Conservation (phyloP, 2,113 vertebrate genomes). For the Hydrolagus affinis region DNA sequence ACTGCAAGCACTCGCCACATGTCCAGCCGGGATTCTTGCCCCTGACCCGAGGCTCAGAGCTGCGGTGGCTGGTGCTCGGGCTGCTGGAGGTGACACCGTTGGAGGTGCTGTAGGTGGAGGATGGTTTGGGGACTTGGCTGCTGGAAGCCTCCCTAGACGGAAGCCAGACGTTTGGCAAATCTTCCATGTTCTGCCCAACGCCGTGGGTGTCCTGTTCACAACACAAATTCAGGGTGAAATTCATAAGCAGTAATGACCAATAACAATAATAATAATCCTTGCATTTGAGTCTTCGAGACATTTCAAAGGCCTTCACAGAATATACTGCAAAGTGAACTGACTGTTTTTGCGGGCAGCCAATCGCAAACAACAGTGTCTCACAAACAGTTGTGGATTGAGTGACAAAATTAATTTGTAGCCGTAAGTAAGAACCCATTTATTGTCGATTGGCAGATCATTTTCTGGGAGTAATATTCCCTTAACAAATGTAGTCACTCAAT, state of each 20-base stretch:
- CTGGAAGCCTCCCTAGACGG: slow-evolving; percentile 44
- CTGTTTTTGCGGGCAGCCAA: too few species aligned
- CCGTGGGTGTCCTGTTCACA: slow-evolving; percentile 63
- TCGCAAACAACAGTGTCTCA: too few species aligned
- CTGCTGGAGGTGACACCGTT: background rate
- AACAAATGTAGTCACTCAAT: too few species aligned
- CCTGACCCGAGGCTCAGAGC: slow-evolving; percentile 49
- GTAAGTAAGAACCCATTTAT: too few species aligned
- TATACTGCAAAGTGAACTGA: too few species aligned
- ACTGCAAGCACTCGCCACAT: slow-evolving; percentile 80
- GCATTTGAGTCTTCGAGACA: background rate
- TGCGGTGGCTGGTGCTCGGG: slow-evolving; percentile 39
- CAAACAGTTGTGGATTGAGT: too few species aligned
- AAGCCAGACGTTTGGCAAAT: slow-evolving; percentile 50
- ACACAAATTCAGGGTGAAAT: background rate
- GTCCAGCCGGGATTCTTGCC: slow-evolving; percentile 72
- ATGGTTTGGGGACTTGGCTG: slow-evolving; percentile 41
- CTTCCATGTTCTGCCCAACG: slow-evolving; percentile 58
- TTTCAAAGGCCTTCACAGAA: too few species aligned
- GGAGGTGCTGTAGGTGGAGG: slow-evolving; percentile 43
- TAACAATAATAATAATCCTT: background rate
- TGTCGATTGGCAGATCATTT: too few species aligned
- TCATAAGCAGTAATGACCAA: background rate
- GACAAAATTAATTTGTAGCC: too few species aligned
- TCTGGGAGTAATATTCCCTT: too few species aligned